Evolutionary conservation across 2,797 vertebrate genomes (phyloP), one percentile per base, ranked within the genome.

Genomic region (Acrossocheilus fasciatus): DNA sequence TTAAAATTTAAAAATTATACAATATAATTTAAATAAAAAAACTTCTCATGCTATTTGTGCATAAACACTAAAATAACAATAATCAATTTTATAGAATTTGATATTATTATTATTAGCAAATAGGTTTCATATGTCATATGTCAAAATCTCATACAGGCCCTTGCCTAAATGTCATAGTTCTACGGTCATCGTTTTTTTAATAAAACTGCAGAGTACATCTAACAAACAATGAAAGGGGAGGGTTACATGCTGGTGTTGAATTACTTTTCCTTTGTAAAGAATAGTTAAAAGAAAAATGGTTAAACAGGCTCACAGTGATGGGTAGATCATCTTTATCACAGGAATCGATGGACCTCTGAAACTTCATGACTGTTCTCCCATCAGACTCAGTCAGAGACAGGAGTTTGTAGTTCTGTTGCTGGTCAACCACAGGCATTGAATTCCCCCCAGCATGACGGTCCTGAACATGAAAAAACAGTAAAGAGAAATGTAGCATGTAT

Each of bases 331-430:
- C 79, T 7, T 89, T 36, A 84, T 97, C 96, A 23, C 96, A 95
- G 0, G 94, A 90, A 41, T 86, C 62, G 74, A 96, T 92, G 20
- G 93, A 41, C 64, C 92, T 89, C 86, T 91, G 86, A 83, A 97
- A 95, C 5, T 89, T 93, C 93, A 96, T 91, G 11, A 89, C 92
- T 6, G 96, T 97, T 45, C 95, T 94, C 36, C 92, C 91, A 0
- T 93, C 82, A 0, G 89, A 92, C 91, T 97, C 95, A 0, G 0
- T 92, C n/a, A 96, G 54, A 20, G 91, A 93, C 17, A 96, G 90
- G 1, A 97, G 93, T n/a, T 92, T 92, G 81, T 96, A 97, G 81
- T 94, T 94, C 93, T 97, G 96, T 62, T 93, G 87, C 0, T 87
- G 6, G 0, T 97, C 96, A 87, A 92, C 86, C 18, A 90, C 4